These are phyloP conservation scores for Emesis furor DNA, from an alignment of 2,888 invertebrate genomes.

Conservation along the genomic window DNA sequence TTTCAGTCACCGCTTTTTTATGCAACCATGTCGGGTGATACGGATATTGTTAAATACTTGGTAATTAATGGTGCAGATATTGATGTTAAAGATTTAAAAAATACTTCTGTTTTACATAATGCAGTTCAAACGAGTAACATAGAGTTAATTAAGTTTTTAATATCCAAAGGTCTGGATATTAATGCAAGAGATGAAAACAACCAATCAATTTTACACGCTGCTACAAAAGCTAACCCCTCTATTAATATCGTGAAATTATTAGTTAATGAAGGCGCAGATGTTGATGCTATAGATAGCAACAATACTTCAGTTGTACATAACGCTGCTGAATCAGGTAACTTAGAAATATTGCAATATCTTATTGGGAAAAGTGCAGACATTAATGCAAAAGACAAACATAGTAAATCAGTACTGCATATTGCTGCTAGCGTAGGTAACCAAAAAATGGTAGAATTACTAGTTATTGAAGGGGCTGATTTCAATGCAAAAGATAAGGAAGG, in stretches of 20 bases:
- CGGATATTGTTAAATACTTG: no score
- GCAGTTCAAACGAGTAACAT: not conserved
- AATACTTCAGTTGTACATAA: not conserved
- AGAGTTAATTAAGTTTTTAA: not conserved
- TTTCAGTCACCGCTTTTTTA: no score
- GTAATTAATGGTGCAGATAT: no score
- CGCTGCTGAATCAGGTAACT: constrained; percentile 16
- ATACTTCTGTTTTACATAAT: no score
- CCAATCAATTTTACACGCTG: not conserved
- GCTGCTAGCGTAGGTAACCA: not conserved
- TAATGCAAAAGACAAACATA: constrained; percentile 19
- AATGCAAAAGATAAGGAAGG: not conserved
- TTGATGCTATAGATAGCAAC: no score
- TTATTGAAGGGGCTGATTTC: not conserved
- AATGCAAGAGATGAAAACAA: not conserved
- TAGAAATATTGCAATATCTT: constrained; percentile 29
- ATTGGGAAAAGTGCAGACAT: constrained; percentile 18
- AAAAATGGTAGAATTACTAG: not conserved
- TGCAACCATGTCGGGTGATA: no score
- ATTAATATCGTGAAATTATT: no score
- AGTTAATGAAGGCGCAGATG: no score
- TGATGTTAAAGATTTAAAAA: no score
- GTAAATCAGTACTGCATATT: not conserved
- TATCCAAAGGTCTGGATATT: not conserved
- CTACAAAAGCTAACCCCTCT: not conserved